Evolutionary conservation across 2,797 vertebrate species (phyloP).

Genomic region (Fistularia commersonii): DNA sequence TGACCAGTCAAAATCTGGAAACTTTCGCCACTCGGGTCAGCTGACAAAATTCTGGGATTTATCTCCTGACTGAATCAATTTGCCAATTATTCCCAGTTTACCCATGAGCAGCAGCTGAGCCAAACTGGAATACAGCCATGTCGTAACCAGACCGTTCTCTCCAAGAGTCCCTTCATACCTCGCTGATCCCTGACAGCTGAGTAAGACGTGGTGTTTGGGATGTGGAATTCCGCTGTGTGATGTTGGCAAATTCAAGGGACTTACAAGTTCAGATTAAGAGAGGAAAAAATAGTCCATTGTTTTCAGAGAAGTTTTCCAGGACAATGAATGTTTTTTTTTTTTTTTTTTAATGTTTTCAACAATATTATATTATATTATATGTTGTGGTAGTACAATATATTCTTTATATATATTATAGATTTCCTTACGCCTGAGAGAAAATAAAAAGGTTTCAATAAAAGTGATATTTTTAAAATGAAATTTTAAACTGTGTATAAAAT

Average conservation of each 20-base stretch:
- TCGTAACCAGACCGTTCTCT: conserved; percentile 31
- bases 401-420: no score
- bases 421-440: no score
- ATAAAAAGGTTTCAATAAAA: no score
- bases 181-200: conserved; percentile 35
- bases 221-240: conserved; percentile 11
- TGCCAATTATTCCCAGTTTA: conserved; percentile 11
- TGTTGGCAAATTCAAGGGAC: conserved; percentile 9
- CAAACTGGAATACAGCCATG: conserved; percentile 30
- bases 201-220: conserved; percentile 11
- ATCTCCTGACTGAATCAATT: conserved; percentile 31
- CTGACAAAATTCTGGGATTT: conserved; percentile 29
- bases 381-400: no score
- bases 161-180: conserved; percentile 32
- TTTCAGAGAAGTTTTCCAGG: no score
- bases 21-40: conserved; percentile 6
- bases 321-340: no score
- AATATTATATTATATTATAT: no score
- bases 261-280: conserved; percentile 9
- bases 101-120: conserved; percentile 37
- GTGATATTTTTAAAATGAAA: no score
- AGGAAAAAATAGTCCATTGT: not conserved
- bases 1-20: conserved; percentile 10
- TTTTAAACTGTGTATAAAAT: no score
- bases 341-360: no score